phyloP scores from a whole-genome alignment of 2,113 vertebrate species.

The Pituophis catenifer region DNA sequence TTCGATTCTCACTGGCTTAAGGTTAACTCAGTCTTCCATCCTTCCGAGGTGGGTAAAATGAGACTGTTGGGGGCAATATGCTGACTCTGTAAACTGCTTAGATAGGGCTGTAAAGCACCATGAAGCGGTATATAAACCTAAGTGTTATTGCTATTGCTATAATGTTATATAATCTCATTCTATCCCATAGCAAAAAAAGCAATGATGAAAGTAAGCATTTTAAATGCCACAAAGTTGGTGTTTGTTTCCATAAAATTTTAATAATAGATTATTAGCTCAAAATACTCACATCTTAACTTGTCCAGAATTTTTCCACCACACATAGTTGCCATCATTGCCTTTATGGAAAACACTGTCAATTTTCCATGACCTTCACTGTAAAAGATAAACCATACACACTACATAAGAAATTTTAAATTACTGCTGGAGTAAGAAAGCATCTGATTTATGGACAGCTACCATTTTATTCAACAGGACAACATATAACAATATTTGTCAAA shows the following conservation, averaged over 20 bases:
- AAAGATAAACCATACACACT: conserved; percentile 27
- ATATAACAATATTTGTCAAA: background rate
- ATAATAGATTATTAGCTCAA: background rate
- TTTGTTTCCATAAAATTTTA: background rate
- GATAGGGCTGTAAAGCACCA: background rate
- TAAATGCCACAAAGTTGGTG: background rate
- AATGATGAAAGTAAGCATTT: background rate
- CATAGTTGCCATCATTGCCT: conserved; percentile 95
- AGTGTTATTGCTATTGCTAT: background rate
- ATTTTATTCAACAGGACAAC: background rate
- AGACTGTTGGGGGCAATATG: background rate
- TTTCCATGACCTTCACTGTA: conserved; percentile 93
- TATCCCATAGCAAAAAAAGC: background rate
- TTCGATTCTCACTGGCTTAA: background rate
- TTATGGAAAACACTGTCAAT: conserved; percentile 95
- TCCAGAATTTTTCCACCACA: conserved; percentile 97
- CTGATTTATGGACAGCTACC: background rate
- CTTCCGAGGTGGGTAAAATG: background rate
- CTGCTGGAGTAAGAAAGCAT: rapidly evolving
- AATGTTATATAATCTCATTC: rapidly evolving
- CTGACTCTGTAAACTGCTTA: background rate
- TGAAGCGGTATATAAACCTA: background rate
- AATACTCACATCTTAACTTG: conserved; percentile 92
- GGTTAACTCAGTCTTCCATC: background rate
- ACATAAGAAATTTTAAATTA: background rate